Conservation (phyloP, 2,888 invertebrate species). For the Hypolimnas misippus region DNA sequence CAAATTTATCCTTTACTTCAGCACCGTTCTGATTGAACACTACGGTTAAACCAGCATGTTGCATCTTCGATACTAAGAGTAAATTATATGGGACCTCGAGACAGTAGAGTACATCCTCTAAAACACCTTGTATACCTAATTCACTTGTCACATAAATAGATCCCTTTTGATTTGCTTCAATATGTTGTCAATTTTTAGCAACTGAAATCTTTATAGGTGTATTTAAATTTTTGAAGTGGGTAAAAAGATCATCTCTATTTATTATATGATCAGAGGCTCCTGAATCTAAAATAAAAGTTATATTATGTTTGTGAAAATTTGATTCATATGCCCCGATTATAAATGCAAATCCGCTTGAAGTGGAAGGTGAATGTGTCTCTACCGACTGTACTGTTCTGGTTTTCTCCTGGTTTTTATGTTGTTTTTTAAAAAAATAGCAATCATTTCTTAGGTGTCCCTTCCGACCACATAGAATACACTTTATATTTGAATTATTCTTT, state of each 20-base stretch:
- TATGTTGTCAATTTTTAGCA: neutral
- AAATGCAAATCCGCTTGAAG: neutral
- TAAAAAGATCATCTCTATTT: neutral
- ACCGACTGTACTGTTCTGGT: neutral
- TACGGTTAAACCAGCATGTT: neutral
- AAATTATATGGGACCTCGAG: neutral
- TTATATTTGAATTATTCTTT: neutral
- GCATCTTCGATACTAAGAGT: constrained; percentile 1
- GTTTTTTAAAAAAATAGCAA: neutral
- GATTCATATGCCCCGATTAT: neutral
- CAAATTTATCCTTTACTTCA: neutral
- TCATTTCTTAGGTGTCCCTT: neutral
- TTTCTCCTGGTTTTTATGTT: neutral
- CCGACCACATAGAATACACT: neutral
- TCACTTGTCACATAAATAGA: neutral
- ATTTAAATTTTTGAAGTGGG: neutral
- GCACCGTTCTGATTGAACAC: neutral
- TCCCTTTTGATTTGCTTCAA: neutral
- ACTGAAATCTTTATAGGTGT: neutral
- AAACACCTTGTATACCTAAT: neutral
- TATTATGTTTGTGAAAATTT: neutral
- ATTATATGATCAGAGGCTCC: neutral
- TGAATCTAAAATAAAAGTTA: neutral
- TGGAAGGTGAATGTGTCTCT: neutral
- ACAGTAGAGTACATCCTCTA: constrained; percentile 1